Evolutionary conservation across 2,797 vertebrate species (phyloP).

Genomic region (Harpagifer antarcticus): DNA sequence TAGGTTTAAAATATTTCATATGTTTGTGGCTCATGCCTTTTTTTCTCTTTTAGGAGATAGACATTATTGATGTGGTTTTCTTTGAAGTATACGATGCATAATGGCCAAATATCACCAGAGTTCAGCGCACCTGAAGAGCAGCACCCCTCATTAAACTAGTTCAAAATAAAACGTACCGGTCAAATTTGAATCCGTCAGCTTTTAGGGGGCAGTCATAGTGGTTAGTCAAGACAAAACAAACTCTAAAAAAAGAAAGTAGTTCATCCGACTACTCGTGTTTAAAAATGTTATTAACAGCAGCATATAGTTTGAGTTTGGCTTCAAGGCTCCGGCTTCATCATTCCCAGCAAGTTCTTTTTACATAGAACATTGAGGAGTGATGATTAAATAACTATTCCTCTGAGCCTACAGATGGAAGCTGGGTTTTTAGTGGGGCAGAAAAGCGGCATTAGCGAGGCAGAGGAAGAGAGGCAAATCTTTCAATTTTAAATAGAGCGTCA

Average conservation of each 20-base stretch:
- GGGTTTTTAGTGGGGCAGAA: too few species aligned
- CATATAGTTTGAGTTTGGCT: too few species aligned
- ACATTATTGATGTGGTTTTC: background rate
- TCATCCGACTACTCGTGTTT: too few species aligned
- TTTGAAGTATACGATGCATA: background rate
- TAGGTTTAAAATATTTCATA: background rate
- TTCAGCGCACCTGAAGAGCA: background rate
- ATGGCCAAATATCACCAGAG: background rate
- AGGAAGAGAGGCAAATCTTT: too few species aligned
- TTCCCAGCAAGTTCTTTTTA: too few species aligned
- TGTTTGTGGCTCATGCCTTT: background rate
- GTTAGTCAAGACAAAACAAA: background rate
- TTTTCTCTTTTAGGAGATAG: background rate
- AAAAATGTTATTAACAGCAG: too few species aligned
- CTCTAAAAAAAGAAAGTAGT: background rate
- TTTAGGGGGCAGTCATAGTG: background rate
- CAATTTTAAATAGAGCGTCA: too few species aligned
- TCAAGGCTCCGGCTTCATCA: too few species aligned
- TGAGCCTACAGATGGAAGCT: too few species aligned
- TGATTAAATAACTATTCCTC: too few species aligned
- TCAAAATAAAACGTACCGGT: background rate
- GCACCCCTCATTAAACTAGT: background rate
- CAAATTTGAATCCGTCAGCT: background rate
- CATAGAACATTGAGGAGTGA: too few species aligned
- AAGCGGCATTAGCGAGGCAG: too few species aligned